Evolutionary conservation across 1,140 invertebrate genomes (phyloP), one percentile per base, ranked within the genome.

Genomic region (Andrena cerasifolii): DNA sequence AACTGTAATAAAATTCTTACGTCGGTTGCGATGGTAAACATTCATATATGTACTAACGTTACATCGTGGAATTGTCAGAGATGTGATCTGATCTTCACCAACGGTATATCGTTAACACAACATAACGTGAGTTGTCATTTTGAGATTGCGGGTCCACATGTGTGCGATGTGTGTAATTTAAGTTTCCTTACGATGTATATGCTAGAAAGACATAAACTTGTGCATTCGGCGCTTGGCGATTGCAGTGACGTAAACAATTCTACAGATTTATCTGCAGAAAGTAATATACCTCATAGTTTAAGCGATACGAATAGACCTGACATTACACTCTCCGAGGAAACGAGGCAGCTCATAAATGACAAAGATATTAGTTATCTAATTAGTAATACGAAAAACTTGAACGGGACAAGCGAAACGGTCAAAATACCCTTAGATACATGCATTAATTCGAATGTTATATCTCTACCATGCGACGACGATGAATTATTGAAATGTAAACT

Each of bases 21-120:
- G 49, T 70, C 74, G 7, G 65, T 76, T 24, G 49, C 53, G 36
- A 76, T 76, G 74, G 74, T 68, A 5, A 76, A 70, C 16, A 59
- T 47, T 59, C 65, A 67, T 58, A 54, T 40, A 10, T 68, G 65
- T 4, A 59, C 8, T 4, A 76, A 59, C 3, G 65, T 70, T 10
- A 59, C 16, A 8, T 47, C 43, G 0, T 68, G 65, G 74, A 45
- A 6, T 21, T 76, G 74, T n/a, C 58, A 49, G 1, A 67, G 72
- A 45, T 74, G 72, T 16, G 45, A 24, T 54, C 26, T 45, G 1
- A 43, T 18, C 18, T 74, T 74, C 18, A 3, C 10, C 7, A 66
- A 45, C 1, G 26, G 33, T 0, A 33, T 33, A 33, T 54, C n/a
- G 24, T 45, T 74, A 56, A 66, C 26, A 1, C 33, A 3, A 21